Evolutionary conservation across 2,113 vertebrate species (phyloP).

Genomic region (Urocitellus parryii): DNA sequence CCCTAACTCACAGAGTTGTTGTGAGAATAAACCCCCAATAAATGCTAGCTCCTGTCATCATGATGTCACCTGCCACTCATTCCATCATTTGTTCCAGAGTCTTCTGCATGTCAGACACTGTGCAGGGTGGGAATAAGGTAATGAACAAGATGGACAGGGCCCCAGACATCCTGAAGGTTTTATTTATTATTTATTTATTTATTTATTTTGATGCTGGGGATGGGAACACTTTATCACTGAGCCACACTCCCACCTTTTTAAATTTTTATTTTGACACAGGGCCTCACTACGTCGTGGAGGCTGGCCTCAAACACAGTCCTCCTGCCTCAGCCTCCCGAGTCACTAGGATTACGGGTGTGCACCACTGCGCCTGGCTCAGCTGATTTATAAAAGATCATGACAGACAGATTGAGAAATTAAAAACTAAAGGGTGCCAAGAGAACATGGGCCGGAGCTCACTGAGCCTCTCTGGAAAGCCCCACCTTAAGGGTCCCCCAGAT

Average conservation of each 20-base stretch:
- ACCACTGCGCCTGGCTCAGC: background rate
- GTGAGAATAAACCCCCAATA: background rate
- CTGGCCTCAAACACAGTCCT: background rate
- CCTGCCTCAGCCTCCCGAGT: background rate
- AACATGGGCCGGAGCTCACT: background rate
- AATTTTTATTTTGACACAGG: background rate
- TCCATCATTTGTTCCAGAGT: background rate
- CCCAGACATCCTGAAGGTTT: background rate
- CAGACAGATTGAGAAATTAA: constrained; percentile 17
- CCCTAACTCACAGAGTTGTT: background rate
- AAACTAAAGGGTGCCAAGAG: background rate
- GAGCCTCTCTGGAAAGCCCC: background rate
- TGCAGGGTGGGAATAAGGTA: background rate
- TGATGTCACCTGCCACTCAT: background rate
- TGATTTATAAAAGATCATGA: background rate
- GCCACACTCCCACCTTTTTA: background rate
- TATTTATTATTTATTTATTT: background rate
- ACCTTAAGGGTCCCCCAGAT: too few species aligned
- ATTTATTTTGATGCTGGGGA: background rate
- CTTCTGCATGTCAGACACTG: background rate
- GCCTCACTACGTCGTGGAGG: background rate
- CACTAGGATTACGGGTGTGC: background rate
- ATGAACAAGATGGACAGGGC: background rate
- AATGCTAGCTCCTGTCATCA: background rate
- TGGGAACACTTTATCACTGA: background rate